Conservation (phyloP, 1,140 invertebrate genomes). For the Psilanteris sp. region DNA sequence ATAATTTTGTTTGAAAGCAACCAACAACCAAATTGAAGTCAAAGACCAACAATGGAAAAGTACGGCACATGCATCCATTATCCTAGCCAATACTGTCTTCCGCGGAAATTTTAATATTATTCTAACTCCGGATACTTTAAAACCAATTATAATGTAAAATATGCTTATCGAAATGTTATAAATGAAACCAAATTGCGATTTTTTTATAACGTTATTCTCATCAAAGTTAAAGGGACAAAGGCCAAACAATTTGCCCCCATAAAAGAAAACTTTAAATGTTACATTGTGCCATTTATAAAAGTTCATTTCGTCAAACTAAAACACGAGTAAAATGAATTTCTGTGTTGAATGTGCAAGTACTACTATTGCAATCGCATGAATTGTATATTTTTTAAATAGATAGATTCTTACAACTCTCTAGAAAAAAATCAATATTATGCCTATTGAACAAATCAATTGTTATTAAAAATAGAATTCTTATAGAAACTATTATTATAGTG, state of each 20-base stretch:
- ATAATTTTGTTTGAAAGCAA: constrained; percentile 24
- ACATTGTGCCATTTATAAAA: neutral
- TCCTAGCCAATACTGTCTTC: constrained; percentile 8
- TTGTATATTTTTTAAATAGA: too few species aligned
- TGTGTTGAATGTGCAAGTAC: too few species aligned
- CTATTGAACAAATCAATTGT: too few species aligned
- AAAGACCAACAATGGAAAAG: constrained; percentile 2
- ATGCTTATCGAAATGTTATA: constrained; percentile 17
- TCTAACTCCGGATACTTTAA: neutral
- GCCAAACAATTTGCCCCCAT: constrained; percentile 33
- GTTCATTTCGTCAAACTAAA: constrained; percentile 11
- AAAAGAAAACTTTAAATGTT: constrained; percentile 24
- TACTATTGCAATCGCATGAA: too few species aligned
- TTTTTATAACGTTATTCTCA: neutral
- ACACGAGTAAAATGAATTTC: too few species aligned
- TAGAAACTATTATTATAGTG: too few species aligned
- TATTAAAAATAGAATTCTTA: too few species aligned
- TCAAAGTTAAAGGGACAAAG: constrained; percentile 38
- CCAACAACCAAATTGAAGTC: constrained; percentile 6
- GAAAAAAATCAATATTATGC: too few species aligned
- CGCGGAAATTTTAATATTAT: constrained; percentile 8
- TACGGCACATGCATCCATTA: constrained; percentile 13
- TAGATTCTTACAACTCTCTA: too few species aligned
- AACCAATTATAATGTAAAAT: neutral
- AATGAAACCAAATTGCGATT: constrained; percentile 1